Conservation (phyloP, 2,113 vertebrate genomes). For the Melanerpes aurifrons region DNA sequence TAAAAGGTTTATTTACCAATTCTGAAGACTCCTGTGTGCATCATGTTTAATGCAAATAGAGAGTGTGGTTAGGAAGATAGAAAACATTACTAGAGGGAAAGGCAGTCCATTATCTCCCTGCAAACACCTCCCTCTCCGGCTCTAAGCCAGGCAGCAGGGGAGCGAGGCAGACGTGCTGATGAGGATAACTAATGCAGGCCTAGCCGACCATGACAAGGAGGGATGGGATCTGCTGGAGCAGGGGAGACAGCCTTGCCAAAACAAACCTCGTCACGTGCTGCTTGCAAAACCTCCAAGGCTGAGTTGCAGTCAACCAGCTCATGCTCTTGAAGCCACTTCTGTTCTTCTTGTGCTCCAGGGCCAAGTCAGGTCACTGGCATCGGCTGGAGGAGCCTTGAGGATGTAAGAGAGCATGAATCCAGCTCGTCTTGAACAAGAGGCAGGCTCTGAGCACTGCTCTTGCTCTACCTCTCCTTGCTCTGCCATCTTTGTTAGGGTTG, state of each 20-base stretch:
- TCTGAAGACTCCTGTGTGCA: conserved; percentile 12
- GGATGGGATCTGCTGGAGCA: conserved; percentile 32
- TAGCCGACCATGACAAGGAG: not conserved
- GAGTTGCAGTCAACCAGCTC: not conserved
- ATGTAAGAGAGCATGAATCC: not conserved
- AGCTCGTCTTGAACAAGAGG: not conserved
- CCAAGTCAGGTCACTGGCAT: not conserved
- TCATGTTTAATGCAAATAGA: conserved; percentile 68
- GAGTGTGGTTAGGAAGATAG: conserved; percentile 65
- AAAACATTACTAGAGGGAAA: conserved; percentile 59
- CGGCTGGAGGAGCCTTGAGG: not conserved
- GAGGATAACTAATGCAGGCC: conserved; percentile 28
- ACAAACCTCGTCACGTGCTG: not conserved
- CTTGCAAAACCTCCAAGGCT: not conserved
- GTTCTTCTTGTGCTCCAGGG: not conserved
- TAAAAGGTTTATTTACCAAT: conserved; percentile 69
- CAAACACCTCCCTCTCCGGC: conserved; percentile 58
- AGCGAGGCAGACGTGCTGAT: conserved; percentile 25
- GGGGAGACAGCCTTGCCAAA: not conserved
- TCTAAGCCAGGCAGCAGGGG: conserved; percentile 48
- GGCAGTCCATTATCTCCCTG: conserved; percentile 51
- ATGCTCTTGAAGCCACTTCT: not conserved
- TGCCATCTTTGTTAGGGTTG: not conserved
- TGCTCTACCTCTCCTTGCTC: not conserved
- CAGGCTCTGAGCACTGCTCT: not conserved